phyloP scores from a whole-genome alignment of 2,113 vertebrate genomes.

The Ia io region DNA sequence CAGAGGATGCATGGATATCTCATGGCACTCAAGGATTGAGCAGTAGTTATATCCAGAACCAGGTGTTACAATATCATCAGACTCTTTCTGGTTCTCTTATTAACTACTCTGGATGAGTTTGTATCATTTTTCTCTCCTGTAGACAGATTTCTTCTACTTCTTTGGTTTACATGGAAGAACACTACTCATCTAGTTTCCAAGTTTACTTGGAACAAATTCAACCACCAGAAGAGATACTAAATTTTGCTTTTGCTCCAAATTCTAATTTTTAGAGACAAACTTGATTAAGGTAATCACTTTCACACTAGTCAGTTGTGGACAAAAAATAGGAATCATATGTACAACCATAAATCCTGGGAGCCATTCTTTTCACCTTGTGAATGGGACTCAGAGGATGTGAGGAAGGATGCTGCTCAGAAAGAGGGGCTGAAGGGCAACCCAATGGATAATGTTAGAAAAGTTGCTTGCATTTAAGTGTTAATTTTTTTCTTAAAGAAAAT shows the following conservation, averaged over 20 bases:
- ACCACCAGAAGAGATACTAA: not conserved
- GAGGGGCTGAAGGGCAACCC: not conserved
- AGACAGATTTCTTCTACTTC: not conserved
- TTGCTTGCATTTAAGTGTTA: not conserved
- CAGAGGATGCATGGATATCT: not conserved
- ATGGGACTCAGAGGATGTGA: not conserved
- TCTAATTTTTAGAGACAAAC: not conserved
- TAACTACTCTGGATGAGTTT: not conserved
- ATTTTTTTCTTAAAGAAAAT: not conserved
- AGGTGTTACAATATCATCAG: not conserved
- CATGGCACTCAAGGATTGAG: not conserved
- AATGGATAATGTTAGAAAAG: not conserved
- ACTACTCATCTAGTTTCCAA: not conserved
- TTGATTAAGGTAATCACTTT: not conserved
- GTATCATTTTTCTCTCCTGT: not conserved
- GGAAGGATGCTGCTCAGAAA: not conserved
- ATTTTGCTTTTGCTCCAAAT: constrained; percentile 24
- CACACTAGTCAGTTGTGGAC: not conserved
- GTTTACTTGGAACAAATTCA: not conserved
- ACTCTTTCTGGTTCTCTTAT: not conserved
- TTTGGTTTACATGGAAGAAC: not conserved
- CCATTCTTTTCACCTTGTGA: not conserved
- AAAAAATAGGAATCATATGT: not conserved
- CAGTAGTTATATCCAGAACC: not conserved
- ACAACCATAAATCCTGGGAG: not conserved